Conservation (phyloP, 2,888 invertebrate genomes). For the Euclidia mi region DNA sequence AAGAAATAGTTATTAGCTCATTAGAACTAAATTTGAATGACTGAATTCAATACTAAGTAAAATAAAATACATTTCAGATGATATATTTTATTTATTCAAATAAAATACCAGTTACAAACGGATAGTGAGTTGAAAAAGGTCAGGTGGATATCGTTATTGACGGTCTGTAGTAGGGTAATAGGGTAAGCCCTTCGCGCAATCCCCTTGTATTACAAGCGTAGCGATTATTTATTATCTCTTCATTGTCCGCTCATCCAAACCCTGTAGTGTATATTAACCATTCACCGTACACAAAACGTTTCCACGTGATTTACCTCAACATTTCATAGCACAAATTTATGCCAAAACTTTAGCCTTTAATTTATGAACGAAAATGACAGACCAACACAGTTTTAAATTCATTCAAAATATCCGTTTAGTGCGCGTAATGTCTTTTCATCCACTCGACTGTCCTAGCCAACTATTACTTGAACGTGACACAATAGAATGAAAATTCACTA, state of each 20-base stretch:
- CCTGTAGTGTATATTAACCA: slow-evolving; percentile 12
- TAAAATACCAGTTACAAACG: background rate
- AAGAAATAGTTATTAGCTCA: no score
- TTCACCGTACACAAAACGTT: slow-evolving; percentile 15
- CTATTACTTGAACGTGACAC: slow-evolving; percentile 37
- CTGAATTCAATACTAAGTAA: no score
- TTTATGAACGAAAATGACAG: slow-evolving; percentile 22
- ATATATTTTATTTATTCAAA: slow-evolving; percentile 1
- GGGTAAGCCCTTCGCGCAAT: slow-evolving; percentile 9
- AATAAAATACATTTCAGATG: background rate
- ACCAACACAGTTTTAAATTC: slow-evolving; percentile 12
- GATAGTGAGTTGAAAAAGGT: slow-evolving; percentile 8
- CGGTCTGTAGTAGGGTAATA: slow-evolving; percentile 17
- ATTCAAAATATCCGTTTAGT: slow-evolving; percentile 2
- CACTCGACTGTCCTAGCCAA: slow-evolving; percentile 23
- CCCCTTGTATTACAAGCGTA: slow-evolving; percentile 16
- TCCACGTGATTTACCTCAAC: slow-evolving; percentile 16
- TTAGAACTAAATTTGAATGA: no score
- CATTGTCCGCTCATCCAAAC: slow-evolving; percentile 14
- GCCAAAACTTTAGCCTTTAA: slow-evolving; percentile 20
- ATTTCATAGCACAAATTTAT: slow-evolving; percentile 22
- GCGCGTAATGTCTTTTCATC: slow-evolving; percentile 9
- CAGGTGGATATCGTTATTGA: slow-evolving; percentile 15
- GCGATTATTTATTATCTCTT: slow-evolving; percentile 22
- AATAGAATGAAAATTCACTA: slow-evolving; percentile 68